phyloP scores from a whole-genome alignment of 2,797 vertebrate genomes.

The Gephyroberyx darwinii region DNA sequence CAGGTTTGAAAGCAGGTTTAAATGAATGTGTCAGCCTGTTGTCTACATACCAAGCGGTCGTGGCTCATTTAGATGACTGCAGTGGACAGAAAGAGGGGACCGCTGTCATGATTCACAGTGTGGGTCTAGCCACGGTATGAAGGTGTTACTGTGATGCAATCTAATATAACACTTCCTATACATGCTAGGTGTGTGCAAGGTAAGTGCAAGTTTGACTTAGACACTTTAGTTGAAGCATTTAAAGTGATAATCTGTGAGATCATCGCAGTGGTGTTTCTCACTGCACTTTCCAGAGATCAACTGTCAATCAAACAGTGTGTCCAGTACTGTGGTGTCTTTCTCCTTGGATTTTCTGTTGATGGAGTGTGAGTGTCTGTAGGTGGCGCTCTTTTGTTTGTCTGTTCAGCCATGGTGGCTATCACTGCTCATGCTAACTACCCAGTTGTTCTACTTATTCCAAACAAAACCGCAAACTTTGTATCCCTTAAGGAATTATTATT shows the following conservation, averaged over 20 bases:
- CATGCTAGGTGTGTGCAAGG: slow-evolving; percentile 26
- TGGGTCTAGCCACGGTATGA: background rate
- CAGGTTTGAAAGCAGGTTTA: slow-evolving; percentile 24
- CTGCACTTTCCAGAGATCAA: too few relatives aligned
- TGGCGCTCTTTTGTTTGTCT: too few relatives aligned
- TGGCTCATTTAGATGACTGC: slow-evolving; percentile 11
- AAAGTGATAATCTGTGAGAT: background rate
- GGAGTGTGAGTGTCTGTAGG: too few relatives aligned
- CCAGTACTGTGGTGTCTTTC: background rate
- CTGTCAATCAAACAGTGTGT: too few relatives aligned
- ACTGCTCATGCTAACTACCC: too few relatives aligned
- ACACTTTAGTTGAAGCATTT: background rate
- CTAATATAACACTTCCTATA: background rate
- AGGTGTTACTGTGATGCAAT: slow-evolving; percentile 7
- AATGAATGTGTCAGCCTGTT: slow-evolving; percentile 19
- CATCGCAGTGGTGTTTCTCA: background rate
- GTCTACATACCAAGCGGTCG: background rate
- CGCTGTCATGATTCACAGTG: slow-evolving; percentile 1
- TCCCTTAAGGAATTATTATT: too few relatives aligned
- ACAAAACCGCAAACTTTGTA: too few relatives aligned
- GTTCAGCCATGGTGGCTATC: too few relatives aligned
- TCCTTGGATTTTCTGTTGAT: too few relatives aligned
- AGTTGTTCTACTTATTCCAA: too few relatives aligned
- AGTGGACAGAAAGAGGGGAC: slow-evolving; percentile 2
- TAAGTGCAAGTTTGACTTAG: slow-evolving; percentile 46